Percentiles rank a stretch among this genome's conserved stretches.
Evolutionary conservation across 2,888 invertebrate species (phyloP).

Genomic region (Helleia helle): DNA sequence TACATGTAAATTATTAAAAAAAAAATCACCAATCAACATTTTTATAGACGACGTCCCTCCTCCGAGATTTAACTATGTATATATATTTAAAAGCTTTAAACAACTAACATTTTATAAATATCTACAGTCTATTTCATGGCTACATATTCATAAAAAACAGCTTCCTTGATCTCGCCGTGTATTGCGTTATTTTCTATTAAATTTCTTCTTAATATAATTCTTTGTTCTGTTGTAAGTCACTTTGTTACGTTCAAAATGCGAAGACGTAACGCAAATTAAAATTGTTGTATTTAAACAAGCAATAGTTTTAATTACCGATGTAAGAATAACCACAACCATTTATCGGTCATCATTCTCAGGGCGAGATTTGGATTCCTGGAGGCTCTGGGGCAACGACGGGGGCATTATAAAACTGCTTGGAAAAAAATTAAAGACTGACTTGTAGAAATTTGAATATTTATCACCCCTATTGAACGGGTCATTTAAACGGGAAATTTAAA

Average conservation of each 20-base stretch:
- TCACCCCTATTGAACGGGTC: too few species aligned
- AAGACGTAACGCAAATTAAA: constrained; percentile 11
- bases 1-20: constrained; percentile 13
- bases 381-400: too few species aligned
- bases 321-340: constrained; percentile 8
- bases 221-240: constrained; percentile 13
- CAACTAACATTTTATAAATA: constrained; percentile 59
- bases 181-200: constrained; percentile 9
- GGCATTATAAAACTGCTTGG: too few species aligned
- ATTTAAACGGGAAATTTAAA: too few species aligned
- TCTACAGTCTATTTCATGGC: constrained; percentile 59
- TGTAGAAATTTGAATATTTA: too few species aligned
- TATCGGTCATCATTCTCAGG: background rate
- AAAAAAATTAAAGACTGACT: too few species aligned
- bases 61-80: constrained; percentile 18
- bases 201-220: constrained; percentile 10
- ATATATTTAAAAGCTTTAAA: constrained; percentile 45
- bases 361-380: too few species aligned
- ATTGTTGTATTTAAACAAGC: background rate
- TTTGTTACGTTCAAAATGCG: constrained; percentile 9
- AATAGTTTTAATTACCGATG: background rate
- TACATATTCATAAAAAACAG: constrained; percentile 28
- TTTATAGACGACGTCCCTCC: constrained; percentile 8
- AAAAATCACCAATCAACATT: constrained; percentile 3
- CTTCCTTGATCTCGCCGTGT: constrained; percentile 9